A percentile compares a stretch with the other conserved stretches of the same genome.
Evolutionary conservation across 1,140 invertebrate genomes (phyloP).

Genomic region (Paramacrobiotus metropolitanus): DNA sequence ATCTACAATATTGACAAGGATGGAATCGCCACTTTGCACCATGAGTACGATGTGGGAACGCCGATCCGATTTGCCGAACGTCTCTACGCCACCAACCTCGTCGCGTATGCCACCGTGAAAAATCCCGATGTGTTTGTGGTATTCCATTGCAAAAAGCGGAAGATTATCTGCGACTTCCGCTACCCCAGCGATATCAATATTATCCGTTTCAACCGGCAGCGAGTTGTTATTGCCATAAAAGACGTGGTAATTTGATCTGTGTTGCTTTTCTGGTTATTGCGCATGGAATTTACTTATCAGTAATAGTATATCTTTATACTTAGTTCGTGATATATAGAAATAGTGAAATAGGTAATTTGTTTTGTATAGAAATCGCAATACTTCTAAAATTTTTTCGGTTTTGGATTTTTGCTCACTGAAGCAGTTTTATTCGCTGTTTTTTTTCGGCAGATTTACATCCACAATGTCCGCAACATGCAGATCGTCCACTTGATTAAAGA

Average conservation of each 20-base stretch:
- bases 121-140: background rate
- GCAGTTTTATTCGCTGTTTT: background rate
- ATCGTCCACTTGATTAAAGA: background rate
- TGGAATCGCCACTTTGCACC: background rate
- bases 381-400: no score
- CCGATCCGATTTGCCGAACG: background rate
- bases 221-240: background rate
- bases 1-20: background rate
- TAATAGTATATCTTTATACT: background rate
- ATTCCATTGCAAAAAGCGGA: background rate
- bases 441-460: conserved; percentile 2
- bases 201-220: background rate
- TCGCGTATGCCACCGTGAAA: background rate
- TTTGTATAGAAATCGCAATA: no score
- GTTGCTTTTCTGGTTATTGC: background rate
- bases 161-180: background rate
- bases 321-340: no score
- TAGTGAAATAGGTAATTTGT: no score
- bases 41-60: background rate
- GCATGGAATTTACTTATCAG: background rate
- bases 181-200: background rate
- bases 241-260: background rate
- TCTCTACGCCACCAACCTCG: background rate
- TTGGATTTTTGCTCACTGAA: no score
- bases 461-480: conserved; percentile 4